Base-by-base conservation (phyloP, 2,797 vertebrate genomes). In the Psittacula derbiana region DNA sequence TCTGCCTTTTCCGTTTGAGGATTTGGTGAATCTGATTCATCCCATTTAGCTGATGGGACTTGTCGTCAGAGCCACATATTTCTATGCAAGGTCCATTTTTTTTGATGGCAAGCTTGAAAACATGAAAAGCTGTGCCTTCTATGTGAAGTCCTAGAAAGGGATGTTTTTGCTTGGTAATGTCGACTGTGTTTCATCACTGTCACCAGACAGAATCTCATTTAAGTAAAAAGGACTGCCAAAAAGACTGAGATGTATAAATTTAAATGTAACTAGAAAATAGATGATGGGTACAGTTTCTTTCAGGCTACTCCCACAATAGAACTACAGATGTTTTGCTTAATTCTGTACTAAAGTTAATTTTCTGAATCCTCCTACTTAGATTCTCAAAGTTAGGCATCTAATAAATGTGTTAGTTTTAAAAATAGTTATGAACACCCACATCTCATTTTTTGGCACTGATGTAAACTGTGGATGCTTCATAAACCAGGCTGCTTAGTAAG, bases 121-220 rank as follows among this genome's bases (percentile, higher is more conserved):
- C 5, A 19, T 17, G 44, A n/a, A 60, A 85, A 87, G 11, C 17
- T n/a, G 3, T 36, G 40, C 43, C 46, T 86, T 75, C 41, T 31
- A 2, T 62, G 7, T 25, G 38, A 44, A 66, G 21, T 53, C 47
- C 21, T 75, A 64, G 52, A 80, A 92, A 80, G 8, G n/a, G 30
- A 40, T 60, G 15, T 15, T 87, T 80, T 86, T 57, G 19, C 47
- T 74, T 82, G 16, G 16, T 87, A 38, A 43, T 52, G 47, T 3
- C 82, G 53, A 60, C 10, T 79, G 30, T 47, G 6, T 82, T 94
- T 81, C 41, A 46, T 85, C 55, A 62, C 57, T 89, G 60, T 80
- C 49, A 80, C 25, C n/a, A 64, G 60, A 87, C 60, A 80, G 71
- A 92, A 78, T 76, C 64, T 91, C 47, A 64, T 89, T 89, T 80